phyloP scores from a whole-genome alignment of 1,140 invertebrate genomes.

The Bacillus rossius region DNA sequence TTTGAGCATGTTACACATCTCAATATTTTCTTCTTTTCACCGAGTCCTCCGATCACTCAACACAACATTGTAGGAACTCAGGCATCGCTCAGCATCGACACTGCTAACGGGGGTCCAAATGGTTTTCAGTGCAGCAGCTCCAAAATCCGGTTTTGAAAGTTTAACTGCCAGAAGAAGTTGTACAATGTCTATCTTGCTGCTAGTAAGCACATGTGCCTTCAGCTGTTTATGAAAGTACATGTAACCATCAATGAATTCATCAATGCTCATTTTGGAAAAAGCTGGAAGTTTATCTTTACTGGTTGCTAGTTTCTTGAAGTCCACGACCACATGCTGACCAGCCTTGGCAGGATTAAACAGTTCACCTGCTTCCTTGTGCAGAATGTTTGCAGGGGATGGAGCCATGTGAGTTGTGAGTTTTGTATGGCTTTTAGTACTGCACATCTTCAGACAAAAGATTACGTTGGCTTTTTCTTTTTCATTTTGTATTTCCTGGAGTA shows the following conservation, averaged over 20 bases:
- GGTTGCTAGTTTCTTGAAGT: no score
- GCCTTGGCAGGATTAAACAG: background rate
- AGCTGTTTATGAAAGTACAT: background rate
- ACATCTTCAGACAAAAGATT: background rate
- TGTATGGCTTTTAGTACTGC: background rate
- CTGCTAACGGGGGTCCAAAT: background rate
- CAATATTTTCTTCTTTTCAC: background rate
- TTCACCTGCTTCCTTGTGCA: background rate
- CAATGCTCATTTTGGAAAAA: background rate
- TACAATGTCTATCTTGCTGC: background rate
- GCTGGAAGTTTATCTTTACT: background rate
- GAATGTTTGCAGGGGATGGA: background rate
- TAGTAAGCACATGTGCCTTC: background rate
- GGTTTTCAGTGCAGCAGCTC: constrained; percentile 1
- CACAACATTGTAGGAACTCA: constrained; percentile 1
- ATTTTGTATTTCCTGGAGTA: background rate
- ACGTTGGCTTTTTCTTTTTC: background rate
- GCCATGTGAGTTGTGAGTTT: constrained; percentile 4
- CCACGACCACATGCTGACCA: no score
- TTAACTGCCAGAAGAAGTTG: background rate
- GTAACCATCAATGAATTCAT: constrained; percentile 2
- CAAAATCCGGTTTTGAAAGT: background rate
- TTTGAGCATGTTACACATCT: background rate
- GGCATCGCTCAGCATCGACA: background rate
- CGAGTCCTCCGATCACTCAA: background rate